Evolutionary conservation across 2,888 invertebrate genomes (phyloP).

Genomic region (Carcina quercana): DNA sequence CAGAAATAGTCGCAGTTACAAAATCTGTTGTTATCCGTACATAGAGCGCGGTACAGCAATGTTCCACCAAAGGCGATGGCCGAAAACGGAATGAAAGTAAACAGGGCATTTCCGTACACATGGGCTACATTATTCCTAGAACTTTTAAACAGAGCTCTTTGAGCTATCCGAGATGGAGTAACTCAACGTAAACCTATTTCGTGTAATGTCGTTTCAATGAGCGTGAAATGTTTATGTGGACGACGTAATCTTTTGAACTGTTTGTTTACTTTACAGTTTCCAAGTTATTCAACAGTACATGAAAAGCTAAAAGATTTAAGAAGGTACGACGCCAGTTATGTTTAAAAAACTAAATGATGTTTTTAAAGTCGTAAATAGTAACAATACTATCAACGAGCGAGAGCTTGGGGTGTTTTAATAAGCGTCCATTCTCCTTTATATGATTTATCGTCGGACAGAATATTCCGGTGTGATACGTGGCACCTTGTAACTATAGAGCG

Average conservation of each 20-base stretch:
- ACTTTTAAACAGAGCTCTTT: constrained; percentile 20
- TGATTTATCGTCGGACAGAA: constrained; percentile 47
- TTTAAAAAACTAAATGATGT: not conserved
- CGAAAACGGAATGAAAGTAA: constrained; percentile 55
- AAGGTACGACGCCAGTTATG: too few relatives aligned
- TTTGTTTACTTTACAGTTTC: too few relatives aligned
- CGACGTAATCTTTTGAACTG: too few relatives aligned
- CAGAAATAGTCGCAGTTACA: constrained; percentile 50
- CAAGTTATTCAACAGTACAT: too few relatives aligned
- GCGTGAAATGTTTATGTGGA: not conserved
- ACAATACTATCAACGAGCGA: constrained; percentile 25
- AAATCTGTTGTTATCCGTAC: constrained; percentile 48
- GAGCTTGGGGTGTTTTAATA: constrained; percentile 38
- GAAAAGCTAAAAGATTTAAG: too few relatives aligned
- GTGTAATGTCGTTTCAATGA: not conserved
- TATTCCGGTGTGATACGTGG: constrained; percentile 42
- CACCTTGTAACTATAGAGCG: constrained; percentile 37
- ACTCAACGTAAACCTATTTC: constrained; percentile 1
- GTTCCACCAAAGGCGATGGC: constrained; percentile 52
- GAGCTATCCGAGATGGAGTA: constrained; percentile 31
- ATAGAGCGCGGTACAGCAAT: constrained; percentile 43
- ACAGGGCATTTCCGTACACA: constrained; percentile 58
- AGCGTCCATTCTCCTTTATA: constrained; percentile 33
- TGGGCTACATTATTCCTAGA: constrained; percentile 24
- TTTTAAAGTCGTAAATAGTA: constrained; percentile 15